These are phyloP conservation scores for Siderastrea siderea DNA, from an alignment of 92 coral and sea anemone genomes.

Conservation along the genomic window DNA sequence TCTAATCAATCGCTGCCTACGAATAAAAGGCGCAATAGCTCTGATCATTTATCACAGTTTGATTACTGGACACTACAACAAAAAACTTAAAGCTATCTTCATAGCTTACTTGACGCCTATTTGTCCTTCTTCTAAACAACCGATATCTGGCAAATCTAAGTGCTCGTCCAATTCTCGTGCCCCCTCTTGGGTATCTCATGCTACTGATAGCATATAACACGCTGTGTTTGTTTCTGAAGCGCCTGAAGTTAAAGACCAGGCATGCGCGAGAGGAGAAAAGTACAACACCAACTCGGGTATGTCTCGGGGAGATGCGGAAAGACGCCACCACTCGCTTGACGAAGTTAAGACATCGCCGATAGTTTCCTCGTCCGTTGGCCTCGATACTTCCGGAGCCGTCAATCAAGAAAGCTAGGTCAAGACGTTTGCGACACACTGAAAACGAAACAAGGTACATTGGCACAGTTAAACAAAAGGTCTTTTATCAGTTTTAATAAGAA, in stretches of 20 bases:
- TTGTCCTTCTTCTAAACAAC: slow-evolving; percentile 22
- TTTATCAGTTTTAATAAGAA: no score
- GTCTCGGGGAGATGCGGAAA: slow-evolving; percentile 61
- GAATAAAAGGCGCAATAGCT: no score
- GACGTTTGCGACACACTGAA: slow-evolving; percentile 60
- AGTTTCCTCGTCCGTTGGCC: slow-evolving; percentile 78
- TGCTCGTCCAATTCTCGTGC: slow-evolving; percentile 88
- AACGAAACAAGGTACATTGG: neutral
- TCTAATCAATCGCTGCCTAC: no score
- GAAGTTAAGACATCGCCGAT: slow-evolving; percentile 81
- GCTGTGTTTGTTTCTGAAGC: slow-evolving; percentile 38
- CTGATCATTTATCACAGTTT: neutral
- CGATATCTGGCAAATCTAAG: slow-evolving; percentile 47
- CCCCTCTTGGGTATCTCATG: slow-evolving; percentile 86
- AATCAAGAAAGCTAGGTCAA: slow-evolving; percentile 76
- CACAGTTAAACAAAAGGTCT: no score
- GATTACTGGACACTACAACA: neutral
- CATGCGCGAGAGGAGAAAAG: slow-evolving; percentile 69
- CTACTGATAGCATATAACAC: slow-evolving; percentile 66
- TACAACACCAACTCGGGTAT: slow-evolving; percentile 72
- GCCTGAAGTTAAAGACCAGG: slow-evolving; percentile 70
- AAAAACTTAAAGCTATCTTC: neutral
- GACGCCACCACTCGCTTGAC: slow-evolving; percentile 68
- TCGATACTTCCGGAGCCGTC: slow-evolving; percentile 94
- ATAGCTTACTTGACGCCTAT: slow-evolving; percentile 18